Base-by-base conservation (phyloP, 2,797 vertebrate species). In the Mastacembelus armatus region DNA sequence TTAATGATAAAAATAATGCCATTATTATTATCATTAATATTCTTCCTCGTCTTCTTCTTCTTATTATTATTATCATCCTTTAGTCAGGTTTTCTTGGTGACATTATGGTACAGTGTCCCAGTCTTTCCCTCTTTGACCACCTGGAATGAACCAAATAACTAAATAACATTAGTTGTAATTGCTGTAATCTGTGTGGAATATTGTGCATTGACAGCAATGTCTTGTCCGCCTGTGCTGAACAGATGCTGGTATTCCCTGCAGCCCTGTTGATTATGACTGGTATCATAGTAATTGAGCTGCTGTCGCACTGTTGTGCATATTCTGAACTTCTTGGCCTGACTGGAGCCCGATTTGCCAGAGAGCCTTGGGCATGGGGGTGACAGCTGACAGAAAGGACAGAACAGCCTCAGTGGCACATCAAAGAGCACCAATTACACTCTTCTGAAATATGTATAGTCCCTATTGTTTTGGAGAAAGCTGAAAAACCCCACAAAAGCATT, bases 221-320 rank as follows among this genome's bases (percentile, higher is more conserved):
- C 72, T 75, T 67, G 61, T 73, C 77, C 38, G 54, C 80, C 71
- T 81, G 69, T 35, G 66, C 80, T 52, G 57, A 90, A 74, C 91
- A 89, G 87, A 91, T 91, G 89, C 85, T 39, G 33, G 80, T 87
- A 79, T 83, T 85, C 78, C 84, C 85, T 38, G 61, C 77, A 82
- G 78, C 85, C 77, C 75, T 3, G 60, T 78, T 89, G 85, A 92
- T 90, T 80, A 84, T 61, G 70, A 81, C 86, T 79, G 77, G 60
- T 81, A 81, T 90, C 84, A 73, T 79, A 81, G 89, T 92, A 90
- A 92, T 90, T 87, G 86, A 91, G 89, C 76, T 86, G 81, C 85
- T 90, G 86, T 89, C 91, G 82, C 74, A 80, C 66, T 82, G 75
- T 78, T 68, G 80, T 44, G 75, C 47, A 73, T 48, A 42, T 72